Evolutionary conservation across 2,797 vertebrate genomes (phyloP), one percentile per base, ranked within the genome.

Genomic region (Semotilus atromaculatus): DNA sequence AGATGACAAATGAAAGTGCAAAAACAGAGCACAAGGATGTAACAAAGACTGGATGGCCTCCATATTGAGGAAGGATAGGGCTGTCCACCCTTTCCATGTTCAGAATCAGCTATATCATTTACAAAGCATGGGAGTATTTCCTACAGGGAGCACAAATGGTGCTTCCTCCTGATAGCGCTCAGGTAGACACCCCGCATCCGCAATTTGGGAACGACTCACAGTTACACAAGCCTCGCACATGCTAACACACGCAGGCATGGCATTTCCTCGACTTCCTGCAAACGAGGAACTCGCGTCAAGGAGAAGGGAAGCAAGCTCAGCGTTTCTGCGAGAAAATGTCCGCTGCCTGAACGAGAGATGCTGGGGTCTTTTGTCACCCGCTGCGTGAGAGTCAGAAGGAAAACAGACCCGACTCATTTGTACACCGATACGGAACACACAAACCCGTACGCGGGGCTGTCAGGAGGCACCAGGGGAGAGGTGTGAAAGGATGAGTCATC

Each of bases 401-500:
- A 68, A 68, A 68, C 62, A 77, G 73, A 40, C 58, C 34, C 13
- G 73, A 43, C 82, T 68, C 68, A 80, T 73, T 85, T 40, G 66
- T 29, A 72, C 53, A 7, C 55, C 2, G 19, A 62, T 80, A 80
- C 48, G 19, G n/a, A 68, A 74, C 64, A 75, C 70, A 78, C 13
- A 62, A 70, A 36, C 38, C 53, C 34, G 14, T 64, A 53, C 10
- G 5, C 26, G 19, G 19, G 55, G 14, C 55, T 85, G 80, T 83
- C 79, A 88, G 66, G 53, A 53, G 55, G 83, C 60, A 88, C 83
- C 78, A 84, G 81, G 87, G 79, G 80, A 75, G 86, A 83, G 77
- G 81, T 72, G 83, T 81, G 83, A 83, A 85, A 78, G 81, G 77
- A 89, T 89, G 89, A 90, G 68, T 90, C 89, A 90, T 84, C 48